Evolutionary conservation across 1,140 invertebrate genomes (phyloP).

Genomic region (Drosophila lacertosa): DNA sequence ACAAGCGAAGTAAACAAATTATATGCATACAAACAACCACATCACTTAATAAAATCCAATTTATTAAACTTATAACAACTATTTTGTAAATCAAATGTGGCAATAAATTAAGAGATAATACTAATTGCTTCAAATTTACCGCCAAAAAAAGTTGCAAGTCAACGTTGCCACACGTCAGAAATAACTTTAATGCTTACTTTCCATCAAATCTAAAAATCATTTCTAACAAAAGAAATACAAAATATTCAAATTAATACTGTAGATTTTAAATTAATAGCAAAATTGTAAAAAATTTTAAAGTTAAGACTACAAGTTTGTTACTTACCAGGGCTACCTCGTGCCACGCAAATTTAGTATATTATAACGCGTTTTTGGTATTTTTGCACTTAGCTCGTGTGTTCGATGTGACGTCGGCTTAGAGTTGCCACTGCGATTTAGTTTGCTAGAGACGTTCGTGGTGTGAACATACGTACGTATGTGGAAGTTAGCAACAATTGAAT

Average conservation of each 20-base stretch:
- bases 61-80: background rate
- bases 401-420: constrained; percentile 13
- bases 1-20: background rate
- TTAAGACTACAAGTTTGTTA: background rate
- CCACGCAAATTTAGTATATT: constrained; percentile 3
- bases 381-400: background rate
- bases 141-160: background rate
- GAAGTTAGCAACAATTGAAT: constrained; percentile 41
- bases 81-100: background rate
- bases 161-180: background rate
- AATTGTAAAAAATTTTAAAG: background rate
- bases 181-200: background rate
- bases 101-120: background rate
- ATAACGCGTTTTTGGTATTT: constrained; percentile 41
- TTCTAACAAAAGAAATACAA: background rate
- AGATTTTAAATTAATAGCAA: background rate
- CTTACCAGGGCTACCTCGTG: background rate
- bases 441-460: constrained; percentile 50
- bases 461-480: constrained; percentile 39
- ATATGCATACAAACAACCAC: background rate
- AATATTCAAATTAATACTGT: background rate
- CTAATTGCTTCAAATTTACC: background rate
- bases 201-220: too few species aligned
- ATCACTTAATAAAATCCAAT: background rate
- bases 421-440: constrained; percentile 41